Evolutionary conservation across 2,888 invertebrate species (phyloP), one percentile per base, ranked within the genome.

Genomic region (Gnatocerus cornutus): DNA sequence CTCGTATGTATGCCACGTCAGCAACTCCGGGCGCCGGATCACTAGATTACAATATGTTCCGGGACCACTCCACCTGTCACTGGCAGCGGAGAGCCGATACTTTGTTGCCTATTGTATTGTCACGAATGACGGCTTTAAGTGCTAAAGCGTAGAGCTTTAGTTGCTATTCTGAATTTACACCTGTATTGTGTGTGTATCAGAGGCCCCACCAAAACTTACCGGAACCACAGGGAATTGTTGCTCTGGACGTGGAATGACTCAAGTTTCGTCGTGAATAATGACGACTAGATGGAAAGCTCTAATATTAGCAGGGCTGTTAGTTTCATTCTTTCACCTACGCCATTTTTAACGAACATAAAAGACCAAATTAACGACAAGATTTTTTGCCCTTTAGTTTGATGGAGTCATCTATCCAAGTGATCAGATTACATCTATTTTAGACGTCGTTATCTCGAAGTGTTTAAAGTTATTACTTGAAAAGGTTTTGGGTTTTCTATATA

Each of bases 81-180:
- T 71, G 69, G 55, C 74, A 73, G 74, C 61, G 70, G 69, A 71
- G 65, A 67, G 70, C 72, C 74, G 75, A 77, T 77, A 76, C 71
- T 73, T 75, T 76, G 75, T 75, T 70, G 73, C 73, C 74, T 73
- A 76, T 76, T 76, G 76, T 77, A 73, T 73, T 73, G 74, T 73
- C 74, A 74, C 74, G 74, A 64, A 65, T 62, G 37, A 68, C 39
- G 62, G 65, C 53, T 68, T 68, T 68, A 71, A 68, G 65, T 68
- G 70, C 67, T 70, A 64, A 56, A 68, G 55, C 63, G 58, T 30
- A 41, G 43, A 48, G 50, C 48, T 55, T 12, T 41, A 8, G 41
- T 12, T 39, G 30, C 50, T 63, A 58, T 48, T 41, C 30, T 43
- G 63, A 56, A 68, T 63, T 69, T 63, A 56, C 59, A 69, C 69